Conservation (phyloP, 2,888 invertebrate species). For the Neoitamus cyanurus region DNA sequence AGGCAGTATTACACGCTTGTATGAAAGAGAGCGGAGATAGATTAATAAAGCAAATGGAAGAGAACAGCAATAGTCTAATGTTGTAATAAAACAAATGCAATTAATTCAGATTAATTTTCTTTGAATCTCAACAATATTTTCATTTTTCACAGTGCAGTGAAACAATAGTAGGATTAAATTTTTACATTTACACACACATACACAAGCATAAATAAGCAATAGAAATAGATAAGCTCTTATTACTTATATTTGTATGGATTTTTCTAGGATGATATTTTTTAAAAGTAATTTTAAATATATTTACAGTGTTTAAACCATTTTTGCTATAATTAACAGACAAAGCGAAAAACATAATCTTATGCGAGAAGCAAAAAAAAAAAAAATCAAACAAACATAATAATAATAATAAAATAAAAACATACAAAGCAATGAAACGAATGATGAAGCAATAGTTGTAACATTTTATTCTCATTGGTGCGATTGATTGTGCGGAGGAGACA, state of each 20-base stretch:
- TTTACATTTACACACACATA: slow-evolving; percentile 11
- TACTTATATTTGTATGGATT: slow-evolving; percentile 33
- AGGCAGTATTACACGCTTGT: neutral
- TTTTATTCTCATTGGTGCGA: too few species aligned
- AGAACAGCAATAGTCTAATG: neutral
- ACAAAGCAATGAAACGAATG: neutral
- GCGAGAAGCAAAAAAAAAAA: neutral
- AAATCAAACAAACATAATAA: neutral
- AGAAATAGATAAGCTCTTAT: slow-evolving; percentile 18
- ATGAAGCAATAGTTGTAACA: neutral
- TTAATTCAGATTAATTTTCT: neutral
- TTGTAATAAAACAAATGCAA: neutral
- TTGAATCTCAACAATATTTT: slow-evolving; percentile 34
- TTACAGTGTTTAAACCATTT: slow-evolving; percentile 31
- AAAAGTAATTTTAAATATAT: slow-evolving; percentile 22
- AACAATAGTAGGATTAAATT: slow-evolving; percentile 38
- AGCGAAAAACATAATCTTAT: neutral
- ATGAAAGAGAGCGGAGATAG: neutral
- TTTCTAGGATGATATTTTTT: slow-evolving; percentile 23
- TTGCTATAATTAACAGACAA: neutral
- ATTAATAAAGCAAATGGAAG: neutral
- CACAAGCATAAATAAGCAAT: slow-evolving; percentile 31
- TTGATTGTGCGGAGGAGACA: too few species aligned
- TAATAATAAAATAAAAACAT: neutral
- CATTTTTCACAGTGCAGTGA: slow-evolving; percentile 17